A percentile compares a stretch with the other conserved stretches of the same genome.
Evolutionary conservation across 2,888 invertebrate species (phyloP).

Genomic region (Drosophila maculinotata): DNA sequence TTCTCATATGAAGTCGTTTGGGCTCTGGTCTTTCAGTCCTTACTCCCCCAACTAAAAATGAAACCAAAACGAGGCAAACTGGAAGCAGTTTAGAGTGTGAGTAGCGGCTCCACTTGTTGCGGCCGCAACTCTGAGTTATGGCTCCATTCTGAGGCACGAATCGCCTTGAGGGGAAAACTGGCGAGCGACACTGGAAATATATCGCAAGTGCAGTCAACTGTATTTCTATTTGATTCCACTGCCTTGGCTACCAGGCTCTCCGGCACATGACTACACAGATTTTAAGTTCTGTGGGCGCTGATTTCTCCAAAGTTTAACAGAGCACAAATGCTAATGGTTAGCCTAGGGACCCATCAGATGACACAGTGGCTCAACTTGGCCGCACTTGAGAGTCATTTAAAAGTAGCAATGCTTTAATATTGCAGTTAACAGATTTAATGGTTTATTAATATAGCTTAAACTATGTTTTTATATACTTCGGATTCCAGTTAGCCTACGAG

Average conservation of each 20-base stretch:
- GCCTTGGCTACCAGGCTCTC: slow-evolving; percentile 20
- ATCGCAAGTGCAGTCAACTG: slow-evolving; percentile 60
- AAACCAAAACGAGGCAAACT: slow-evolving; percentile 5
- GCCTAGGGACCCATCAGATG: slow-evolving; percentile 35
- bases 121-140: slow-evolving; percentile 42
- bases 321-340: slow-evolving; percentile 49
- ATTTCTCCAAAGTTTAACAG: slow-evolving; percentile 41
- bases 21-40: slow-evolving; percentile 24
- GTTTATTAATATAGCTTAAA: neutral
- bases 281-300: slow-evolving; percentile 33
- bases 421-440: neutral
- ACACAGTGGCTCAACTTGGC: neutral
- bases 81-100: slow-evolving; percentile 8
- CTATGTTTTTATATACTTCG: neutral
- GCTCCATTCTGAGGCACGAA: slow-evolving; percentile 20
- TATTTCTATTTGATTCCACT: slow-evolving; percentile 52
- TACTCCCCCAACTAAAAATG: slow-evolving; percentile 11
- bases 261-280: slow-evolving; percentile 45
- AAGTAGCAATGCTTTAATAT: neutral
- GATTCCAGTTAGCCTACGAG: neutral
- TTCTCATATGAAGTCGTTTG: slow-evolving; percentile 53
- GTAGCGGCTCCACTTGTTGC: slow-evolving; percentile 49
- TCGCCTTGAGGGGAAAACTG: slow-evolving; percentile 29
- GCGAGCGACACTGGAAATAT: slow-evolving; percentile 55
- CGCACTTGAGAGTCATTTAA: slow-evolving; percentile 2